Base-by-base conservation (phyloP, 2,888 invertebrate genomes). In the Drosophila ezoana region DNA sequence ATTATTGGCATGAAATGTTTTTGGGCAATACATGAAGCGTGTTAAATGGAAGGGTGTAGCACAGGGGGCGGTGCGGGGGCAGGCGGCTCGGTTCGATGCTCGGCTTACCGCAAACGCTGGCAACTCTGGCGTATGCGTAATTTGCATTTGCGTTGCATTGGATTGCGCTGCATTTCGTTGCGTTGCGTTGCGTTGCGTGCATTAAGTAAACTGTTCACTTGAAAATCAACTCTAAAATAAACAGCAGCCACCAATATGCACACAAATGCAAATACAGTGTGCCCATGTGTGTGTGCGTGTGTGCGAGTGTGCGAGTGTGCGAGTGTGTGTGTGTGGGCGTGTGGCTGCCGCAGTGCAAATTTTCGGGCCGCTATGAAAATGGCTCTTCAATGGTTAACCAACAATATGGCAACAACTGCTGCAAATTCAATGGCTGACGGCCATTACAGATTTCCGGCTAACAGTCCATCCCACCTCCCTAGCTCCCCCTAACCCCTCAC, bases 201-300 rank as follows among this genome's bases (percentile, higher is more conserved):
- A 87, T 81, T 89, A 83, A 82, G 87, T 85, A 87, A 89, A 87
- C 85, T 89, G 87, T 83, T 87, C 86, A 89, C 88, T 87, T 87
- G 80, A 85, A 89, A 87, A 87, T 89, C 87, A 87, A 87, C 87
- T 87, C 83, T 65, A 78, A 86, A 81, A 86, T 82, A 87, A 87
- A 87, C 85, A 89, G 65, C 79, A 76, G 69, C 82, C 62, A 66
- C 77, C 76, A 68, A 73, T 68, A 76, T 61, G 47, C 66, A 68
- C 66, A 72, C 54, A 70, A 52, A 73, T 72, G 76, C 83, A 77
- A 76, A 78, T 72, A 66, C 59, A 35, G 13, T 23, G 41, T 11
- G 41, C 14, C 41, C 4, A 16, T 18, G 10, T 9, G 11, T 33
- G 20, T 56, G 63, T 49, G 49, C 45, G 47, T 38, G 45, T 35